Percentiles rank a stretch among this genome's conserved stretches.
Evolutionary conservation across 2,888 invertebrate genomes (phyloP).

Genomic region (Muscina levida): DNA sequence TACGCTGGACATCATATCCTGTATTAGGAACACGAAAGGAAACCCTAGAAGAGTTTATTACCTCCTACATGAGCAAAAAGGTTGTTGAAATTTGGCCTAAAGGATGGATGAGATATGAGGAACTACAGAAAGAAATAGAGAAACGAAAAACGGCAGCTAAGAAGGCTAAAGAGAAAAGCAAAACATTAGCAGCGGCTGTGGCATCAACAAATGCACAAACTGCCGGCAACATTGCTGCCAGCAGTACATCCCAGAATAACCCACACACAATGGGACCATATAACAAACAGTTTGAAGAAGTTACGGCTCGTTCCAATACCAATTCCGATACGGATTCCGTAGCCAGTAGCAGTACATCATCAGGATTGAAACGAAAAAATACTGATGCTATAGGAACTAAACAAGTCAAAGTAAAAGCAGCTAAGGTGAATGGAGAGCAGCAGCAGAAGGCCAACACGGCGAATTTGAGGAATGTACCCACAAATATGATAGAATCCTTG

Average conservation of each 20-base stretch:
- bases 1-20: conserved; percentile 77
- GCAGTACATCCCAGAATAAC: neutral
- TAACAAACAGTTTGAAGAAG: conserved; percentile 68
- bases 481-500: conserved; percentile 67
- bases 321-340: conserved; percentile 76
- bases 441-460: conserved; percentile 41
- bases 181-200: conserved; percentile 17
- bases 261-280: conserved; percentile 34
- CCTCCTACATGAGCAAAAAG: conserved; percentile 80
- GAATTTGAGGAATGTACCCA: conserved; percentile 68
- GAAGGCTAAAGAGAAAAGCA: conserved; percentile 72
- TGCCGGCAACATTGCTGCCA: conserved; percentile 39
- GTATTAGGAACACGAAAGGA: conserved; percentile 80
- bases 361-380: conserved; percentile 69
- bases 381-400: conserved; percentile 42
- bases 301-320: conserved; percentile 69
- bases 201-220: conserved; percentile 50
- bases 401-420: conserved; percentile 49
- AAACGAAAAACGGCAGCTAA: conserved; percentile 72
- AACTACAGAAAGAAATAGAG: conserved; percentile 77
- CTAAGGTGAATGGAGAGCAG: conserved; percentile 66
- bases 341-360: conserved; percentile 72
- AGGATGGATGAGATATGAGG: conserved; percentile 81
- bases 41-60: conserved; percentile 80
- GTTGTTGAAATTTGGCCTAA: conserved; percentile 81